These are phyloP conservation scores for Vanessa tameamea DNA, from an alignment of 1,140 invertebrate species.

Conservation along the genomic window DNA sequence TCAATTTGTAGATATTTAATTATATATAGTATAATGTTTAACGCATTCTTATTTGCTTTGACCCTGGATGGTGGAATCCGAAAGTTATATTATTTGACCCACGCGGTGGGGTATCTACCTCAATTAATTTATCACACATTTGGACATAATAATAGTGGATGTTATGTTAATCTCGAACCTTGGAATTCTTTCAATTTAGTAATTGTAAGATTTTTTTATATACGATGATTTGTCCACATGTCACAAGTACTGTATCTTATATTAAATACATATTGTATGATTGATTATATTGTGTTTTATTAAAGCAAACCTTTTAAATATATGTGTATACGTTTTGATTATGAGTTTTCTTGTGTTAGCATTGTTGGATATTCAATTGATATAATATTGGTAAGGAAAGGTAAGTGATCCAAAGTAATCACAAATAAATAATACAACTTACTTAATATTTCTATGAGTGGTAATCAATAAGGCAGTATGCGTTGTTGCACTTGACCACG, in stretches of 20 bases:
- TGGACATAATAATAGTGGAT: constrained; percentile 76
- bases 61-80: constrained; percentile 62
- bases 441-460: too few species aligned
- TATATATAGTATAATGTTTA: constrained; percentile 80
- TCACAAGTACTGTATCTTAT: constrained; percentile 80
- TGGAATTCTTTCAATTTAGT: constrained; percentile 74
- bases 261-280: constrained; percentile 81
- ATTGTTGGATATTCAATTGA: too few species aligned
- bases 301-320: constrained; percentile 16
- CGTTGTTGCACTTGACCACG: too few species aligned
- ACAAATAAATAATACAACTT: too few species aligned
- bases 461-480: too few species aligned
- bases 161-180: constrained; percentile 64
- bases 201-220: constrained; percentile 67
- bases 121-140: constrained; percentile 80
- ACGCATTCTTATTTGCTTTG: constrained; percentile 74
- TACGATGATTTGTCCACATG: constrained; percentile 77
- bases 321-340: neutral
- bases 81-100: constrained; percentile 74
- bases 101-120: constrained; percentile 72
- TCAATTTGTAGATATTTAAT: constrained; percentile 80
- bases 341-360: neutral
- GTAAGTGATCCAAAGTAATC: too few species aligned
- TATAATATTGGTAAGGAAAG: too few species aligned
- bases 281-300: constrained; percentile 72